phyloP scores from a whole-genome alignment of 2,113 vertebrate genomes.

The Thalassarche chlororhynchos region DNA sequence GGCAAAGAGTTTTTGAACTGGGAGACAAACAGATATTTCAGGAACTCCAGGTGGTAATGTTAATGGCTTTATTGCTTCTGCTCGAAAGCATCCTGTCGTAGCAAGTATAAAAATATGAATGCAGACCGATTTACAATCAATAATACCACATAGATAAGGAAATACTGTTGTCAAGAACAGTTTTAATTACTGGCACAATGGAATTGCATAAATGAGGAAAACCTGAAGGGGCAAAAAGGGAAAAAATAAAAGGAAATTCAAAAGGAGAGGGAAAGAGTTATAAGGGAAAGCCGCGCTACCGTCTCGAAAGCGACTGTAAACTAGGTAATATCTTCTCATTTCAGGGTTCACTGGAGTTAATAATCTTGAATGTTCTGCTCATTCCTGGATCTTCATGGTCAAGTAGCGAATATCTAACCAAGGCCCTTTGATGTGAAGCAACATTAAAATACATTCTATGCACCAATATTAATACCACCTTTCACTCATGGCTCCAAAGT shows the following conservation, averaged over 20 bases:
- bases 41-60: neutral
- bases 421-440: neutral
- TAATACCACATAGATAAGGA: neutral
- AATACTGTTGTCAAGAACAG: neutral
- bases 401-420: neutral
- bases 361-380: slow-evolving; percentile 35
- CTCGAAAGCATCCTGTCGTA: neutral
- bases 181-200: neutral
- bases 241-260: neutral
- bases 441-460: neutral
- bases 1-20: neutral
- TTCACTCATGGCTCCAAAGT: neutral
- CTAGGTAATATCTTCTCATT: slow-evolving; percentile 37
- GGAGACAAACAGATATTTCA: neutral
- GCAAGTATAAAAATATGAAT: neutral
- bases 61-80: neutral
- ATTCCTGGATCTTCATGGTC: slow-evolving; percentile 29
- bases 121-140: neutral
- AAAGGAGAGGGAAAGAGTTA: neutral
- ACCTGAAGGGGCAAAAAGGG: neutral
- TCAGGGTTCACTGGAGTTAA: slow-evolving; percentile 57
- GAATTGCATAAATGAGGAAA: neutral
- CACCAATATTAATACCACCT: neutral
- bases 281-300: neutral
- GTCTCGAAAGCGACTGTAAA: neutral